Percentiles rank a stretch among this genome's conserved stretches.
Evolutionary conservation across 2,797 vertebrate species (phyloP).

Genomic region (Salmo trutta): DNA sequence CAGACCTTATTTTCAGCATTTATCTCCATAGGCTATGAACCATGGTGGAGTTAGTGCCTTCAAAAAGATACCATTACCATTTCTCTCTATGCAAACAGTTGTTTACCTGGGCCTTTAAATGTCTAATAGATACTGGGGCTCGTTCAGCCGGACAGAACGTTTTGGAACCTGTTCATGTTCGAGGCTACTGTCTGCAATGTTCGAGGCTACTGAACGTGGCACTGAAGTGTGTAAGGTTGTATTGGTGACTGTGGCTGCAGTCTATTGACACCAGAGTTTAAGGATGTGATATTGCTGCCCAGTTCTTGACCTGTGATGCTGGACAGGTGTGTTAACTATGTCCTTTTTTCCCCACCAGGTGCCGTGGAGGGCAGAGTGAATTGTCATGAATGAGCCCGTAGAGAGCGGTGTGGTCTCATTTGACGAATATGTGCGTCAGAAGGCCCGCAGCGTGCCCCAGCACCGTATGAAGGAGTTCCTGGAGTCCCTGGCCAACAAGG

Average conservation of each 20-base stretch:
- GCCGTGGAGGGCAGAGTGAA: constrained; percentile 50
- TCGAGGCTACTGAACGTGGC: too few species aligned
- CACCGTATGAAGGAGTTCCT: constrained; percentile 99
- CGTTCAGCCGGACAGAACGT: too few species aligned
- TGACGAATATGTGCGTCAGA: constrained; percentile 98
- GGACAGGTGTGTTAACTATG: background rate
- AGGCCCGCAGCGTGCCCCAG: constrained; percentile 94
- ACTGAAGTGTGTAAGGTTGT: background rate
- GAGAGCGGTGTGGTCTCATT: constrained; percentile 97
- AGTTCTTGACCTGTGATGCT: background rate
- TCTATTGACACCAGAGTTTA: background rate
- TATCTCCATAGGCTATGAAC: too few species aligned
- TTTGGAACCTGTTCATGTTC: too few species aligned
- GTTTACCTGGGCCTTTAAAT: background rate
- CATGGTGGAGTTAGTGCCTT: too few species aligned
- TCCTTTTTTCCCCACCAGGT: constrained; percentile 14
- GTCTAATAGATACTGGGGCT: background rate
- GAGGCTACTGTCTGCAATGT: too few species aligned
- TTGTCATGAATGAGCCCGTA: constrained; percentile 95
- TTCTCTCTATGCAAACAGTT: background rate
- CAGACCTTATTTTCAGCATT: too few species aligned
- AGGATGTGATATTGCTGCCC: background rate
- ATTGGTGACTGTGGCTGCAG: background rate
- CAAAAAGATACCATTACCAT: too few species aligned
- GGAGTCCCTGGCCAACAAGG: constrained; percentile 93